Evolutionary conservation across 2,888 invertebrate species (phyloP).

Genomic region (Apamea crenata): DNA sequence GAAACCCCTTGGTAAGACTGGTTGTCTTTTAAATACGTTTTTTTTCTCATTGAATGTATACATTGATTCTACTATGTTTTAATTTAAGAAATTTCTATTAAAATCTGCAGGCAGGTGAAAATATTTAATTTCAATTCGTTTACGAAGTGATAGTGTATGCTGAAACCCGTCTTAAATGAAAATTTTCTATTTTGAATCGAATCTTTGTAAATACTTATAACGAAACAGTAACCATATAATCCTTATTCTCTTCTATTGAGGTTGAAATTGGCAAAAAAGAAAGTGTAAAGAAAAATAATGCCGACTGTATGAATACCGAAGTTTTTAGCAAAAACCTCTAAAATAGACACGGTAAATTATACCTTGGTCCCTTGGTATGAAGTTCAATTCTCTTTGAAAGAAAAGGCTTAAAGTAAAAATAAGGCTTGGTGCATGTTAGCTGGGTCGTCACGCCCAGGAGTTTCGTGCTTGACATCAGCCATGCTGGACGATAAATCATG

Average conservation of each 20-base stretch:
- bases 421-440: conserved; percentile 25
- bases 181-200: not conserved
- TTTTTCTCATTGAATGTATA: no score
- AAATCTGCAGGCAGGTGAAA: no score
- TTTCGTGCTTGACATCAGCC: conserved; percentile 59
- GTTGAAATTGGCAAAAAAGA: conserved; percentile 9
- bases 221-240: not conserved
- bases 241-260: conserved; percentile 1
- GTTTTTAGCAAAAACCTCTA: not conserved
- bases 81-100: no score
- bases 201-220: not conserved
- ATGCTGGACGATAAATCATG: conserved; percentile 62
- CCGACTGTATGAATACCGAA: conserved; percentile 39
- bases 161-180: no score
- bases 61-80: no score
- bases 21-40: no score
- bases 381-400: not conserved
- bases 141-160: no score
- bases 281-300: conserved; percentile 24
- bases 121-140: no score
- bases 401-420: not conserved
- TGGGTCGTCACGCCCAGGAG: conserved; percentile 52
- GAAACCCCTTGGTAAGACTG: no score
- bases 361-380: fast-evolving
- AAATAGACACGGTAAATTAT: not conserved